Base-by-base conservation (phyloP, 2,888 invertebrate species). In the Nyleta sp. region DNA sequence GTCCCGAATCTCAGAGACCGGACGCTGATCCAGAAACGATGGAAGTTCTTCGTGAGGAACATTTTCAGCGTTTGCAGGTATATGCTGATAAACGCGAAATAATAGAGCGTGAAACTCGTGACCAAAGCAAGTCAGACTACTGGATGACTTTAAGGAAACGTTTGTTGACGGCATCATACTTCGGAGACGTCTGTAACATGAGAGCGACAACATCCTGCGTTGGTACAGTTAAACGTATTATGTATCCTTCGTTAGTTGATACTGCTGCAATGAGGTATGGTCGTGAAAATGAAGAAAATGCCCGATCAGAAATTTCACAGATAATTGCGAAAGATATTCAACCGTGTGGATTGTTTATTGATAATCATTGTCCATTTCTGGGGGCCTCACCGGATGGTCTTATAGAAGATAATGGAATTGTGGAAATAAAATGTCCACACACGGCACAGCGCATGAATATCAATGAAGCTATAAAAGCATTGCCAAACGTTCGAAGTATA, bases 101-200 rank as follows among this genome's bases (percentile, higher is more conserved):
- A 35, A 80, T 82, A 33, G 78, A 80, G 48, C 8, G 6, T 7
- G 38, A 68, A 20, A 82, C 82, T 4, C 59, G 53, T 22, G 52
- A 59, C 7, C 81, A 82, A 67, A 55, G 46, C 8, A 11, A 22
- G 2, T 57, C 22, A 8, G 40, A 65, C 1, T 55, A 46, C 17
- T 84, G 81, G 83, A 38, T 44, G 11, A 10, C 59, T 17, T 60
- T 71, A 33, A 70, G 78, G 48, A 60, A 42, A 48, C 31, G 67
- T 7, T 35, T 82, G 31, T 35, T 83, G 22, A 82, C 83, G 3
- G 72, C 81, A 22, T 81, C 81, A 1, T 64, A 81, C 60, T 83
- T 82, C 64, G 77, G 74, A 33, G 75, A 46, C 6, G 24, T 68
- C 13, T 57, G 68, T 57, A 33, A 38, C 44, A 68, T 68, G 57